A percentile compares a stretch with the other conserved stretches of the same genome.
Conservation (phyloP, 1,140 invertebrate species). For the Zaprionus nigranus region DNA sequence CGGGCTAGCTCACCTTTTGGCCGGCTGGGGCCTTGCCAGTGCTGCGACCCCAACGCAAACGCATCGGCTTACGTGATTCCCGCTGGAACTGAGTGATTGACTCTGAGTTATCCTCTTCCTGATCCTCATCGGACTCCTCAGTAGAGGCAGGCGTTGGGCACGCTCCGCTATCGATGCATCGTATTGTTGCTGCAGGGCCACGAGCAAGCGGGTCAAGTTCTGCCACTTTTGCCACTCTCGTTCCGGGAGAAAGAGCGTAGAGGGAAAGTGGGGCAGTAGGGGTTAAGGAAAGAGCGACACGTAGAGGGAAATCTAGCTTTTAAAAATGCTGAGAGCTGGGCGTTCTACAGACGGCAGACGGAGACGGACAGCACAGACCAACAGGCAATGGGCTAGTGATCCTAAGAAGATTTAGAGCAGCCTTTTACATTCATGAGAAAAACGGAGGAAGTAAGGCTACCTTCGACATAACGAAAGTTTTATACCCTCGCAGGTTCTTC, state of each 20-base stretch:
- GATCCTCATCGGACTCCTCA: conserved; percentile 50
- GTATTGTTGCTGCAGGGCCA: conserved; percentile 54
- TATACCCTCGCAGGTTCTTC: too few species aligned
- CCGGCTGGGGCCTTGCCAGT: conserved; percentile 66
- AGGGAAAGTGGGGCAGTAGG: too few species aligned
- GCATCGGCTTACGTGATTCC: conserved; percentile 76
- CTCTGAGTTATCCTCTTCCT: conserved; percentile 21
- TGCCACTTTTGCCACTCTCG: conserved; percentile 53
- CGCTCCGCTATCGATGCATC: conserved; percentile 35
- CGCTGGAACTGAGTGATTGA: conserved; percentile 56
- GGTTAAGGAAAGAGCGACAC: too few species aligned
- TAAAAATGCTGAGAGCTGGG: too few species aligned
- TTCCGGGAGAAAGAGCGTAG: conserved; percentile 9
- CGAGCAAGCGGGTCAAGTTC: conserved; percentile 55
- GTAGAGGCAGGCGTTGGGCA: conserved; percentile 20
- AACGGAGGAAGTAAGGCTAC: too few species aligned
- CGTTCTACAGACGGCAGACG: too few species aligned
- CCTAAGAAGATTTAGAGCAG: too few species aligned
- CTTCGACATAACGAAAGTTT: too few species aligned
- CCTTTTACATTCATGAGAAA: too few species aligned
- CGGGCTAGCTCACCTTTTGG: conserved; percentile 42
- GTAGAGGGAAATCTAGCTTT: too few species aligned
- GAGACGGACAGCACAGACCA: too few species aligned
- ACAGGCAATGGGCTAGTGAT: too few species aligned
- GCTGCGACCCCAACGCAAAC: conserved; percentile 80